Base-by-base conservation (phyloP, 1,140 invertebrate species). In the Planococcus citri region DNA sequence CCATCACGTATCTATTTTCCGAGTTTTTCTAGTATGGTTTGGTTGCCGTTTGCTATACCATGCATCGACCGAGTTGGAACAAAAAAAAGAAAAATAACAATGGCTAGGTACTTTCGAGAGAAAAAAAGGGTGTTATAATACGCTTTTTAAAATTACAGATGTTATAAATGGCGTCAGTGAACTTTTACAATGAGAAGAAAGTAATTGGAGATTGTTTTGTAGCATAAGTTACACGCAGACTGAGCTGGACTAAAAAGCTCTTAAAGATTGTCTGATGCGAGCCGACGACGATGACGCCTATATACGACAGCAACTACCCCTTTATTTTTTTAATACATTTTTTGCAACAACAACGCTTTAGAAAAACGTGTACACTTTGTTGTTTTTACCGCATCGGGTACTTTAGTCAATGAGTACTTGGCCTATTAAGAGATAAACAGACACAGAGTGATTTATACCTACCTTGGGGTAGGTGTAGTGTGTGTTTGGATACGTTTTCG, bases 61-160 rank as follows among this genome's bases (percentile, higher is more conserved):
- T 60, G 20, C 17, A 20, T 17, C 6, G n/a, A n/a, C n/a, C n/a
- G 4, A 60, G 57, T 6, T 8, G 21, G 57, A 6, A 22, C 17
- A 60, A 6, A 60, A 9, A 6, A 20, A 60, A 22, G 4, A 25
- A 64, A 64, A 24, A 64, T 25, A 22, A 64, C 21, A 64, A 64
- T 25, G 24, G 60, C 60, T 3, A n/a, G 4, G 41, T 51, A 51
- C 41, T 51, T 51, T 51, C 41, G n/a, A n/a, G n/a, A n/a, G n/a
- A n/a, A n/a, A 51, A 51, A 51, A 51, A 51, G 41, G 41, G 41
- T 51, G 41, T 64, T 64, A 27, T 64, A 64, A 64, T 25, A 64
- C 60, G 25, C 60, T 64, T 64, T 64, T 64, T 27, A 64, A 64
- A 64, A 24, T 64, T 64, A 64, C 60, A 64, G 60, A 64, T 64